Conservation (phyloP, 2,113 vertebrate genomes). For the Gallinago media region DNA sequence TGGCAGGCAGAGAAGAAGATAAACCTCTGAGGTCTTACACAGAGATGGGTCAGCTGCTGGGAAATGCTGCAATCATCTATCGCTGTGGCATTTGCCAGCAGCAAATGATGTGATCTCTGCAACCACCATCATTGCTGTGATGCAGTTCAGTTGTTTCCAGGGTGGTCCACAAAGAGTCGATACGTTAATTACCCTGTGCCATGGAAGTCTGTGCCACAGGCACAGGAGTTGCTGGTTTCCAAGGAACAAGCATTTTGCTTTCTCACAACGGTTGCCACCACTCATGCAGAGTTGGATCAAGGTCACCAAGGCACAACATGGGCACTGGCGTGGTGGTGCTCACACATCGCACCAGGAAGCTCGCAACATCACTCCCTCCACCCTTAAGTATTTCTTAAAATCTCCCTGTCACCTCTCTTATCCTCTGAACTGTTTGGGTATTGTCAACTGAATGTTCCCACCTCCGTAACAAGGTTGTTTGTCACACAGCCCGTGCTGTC, state of each 20-base stretch:
- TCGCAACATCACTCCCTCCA: not conserved
- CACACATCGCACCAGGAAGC: rapidly evolving
- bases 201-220: not conserved
- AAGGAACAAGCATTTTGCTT: not conserved
- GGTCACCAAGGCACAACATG: not conserved
- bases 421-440: not conserved
- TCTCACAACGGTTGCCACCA: not conserved
- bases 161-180: not conserved
- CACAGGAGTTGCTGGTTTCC: not conserved
- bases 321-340: not conserved
- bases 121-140: not conserved
- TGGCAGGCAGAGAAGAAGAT: not conserved
- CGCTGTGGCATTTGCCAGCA: not conserved
- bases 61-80: not conserved
- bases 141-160: not conserved
- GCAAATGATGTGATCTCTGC: not conserved
- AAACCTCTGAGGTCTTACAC: rapidly evolving
- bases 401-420: not conserved
- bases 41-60: not conserved
- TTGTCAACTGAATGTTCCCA: not conserved
- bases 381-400: not conserved
- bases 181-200: not conserved
- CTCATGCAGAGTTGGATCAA: not conserved
- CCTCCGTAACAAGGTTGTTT: not conserved
- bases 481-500: not conserved